A percentile compares a stretch with the other conserved stretches of the same genome.
Evolutionary conservation across 2,113 vertebrate species (phyloP).

Genomic region (Ictalurus furcatus): DNA sequence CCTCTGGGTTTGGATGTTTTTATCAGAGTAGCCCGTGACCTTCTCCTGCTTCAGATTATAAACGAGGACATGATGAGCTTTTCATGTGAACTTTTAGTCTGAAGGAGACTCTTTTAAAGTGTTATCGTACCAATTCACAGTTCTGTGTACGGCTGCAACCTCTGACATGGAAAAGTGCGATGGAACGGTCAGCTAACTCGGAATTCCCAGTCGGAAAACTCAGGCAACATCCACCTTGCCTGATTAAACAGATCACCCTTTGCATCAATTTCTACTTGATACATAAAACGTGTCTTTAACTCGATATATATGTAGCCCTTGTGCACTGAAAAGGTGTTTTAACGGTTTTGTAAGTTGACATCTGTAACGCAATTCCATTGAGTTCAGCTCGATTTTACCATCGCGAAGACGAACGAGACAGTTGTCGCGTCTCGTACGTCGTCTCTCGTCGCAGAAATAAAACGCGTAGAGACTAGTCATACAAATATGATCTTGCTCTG

Average conservation of each 20-base stretch:
- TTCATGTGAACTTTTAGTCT: neutral
- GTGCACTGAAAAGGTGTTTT: neutral
- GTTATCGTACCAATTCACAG: neutral
- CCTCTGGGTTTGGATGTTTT: neutral
- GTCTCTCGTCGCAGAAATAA: neutral
- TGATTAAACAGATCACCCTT: neutral
- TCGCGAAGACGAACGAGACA: neutral
- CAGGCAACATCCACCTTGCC: neutral
- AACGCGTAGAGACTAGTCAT: neutral
- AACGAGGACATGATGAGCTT: neutral
- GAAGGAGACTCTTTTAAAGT: neutral
- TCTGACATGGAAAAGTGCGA: neutral
- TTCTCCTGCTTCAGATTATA: conserved; percentile 20
- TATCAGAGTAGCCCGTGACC: neutral
- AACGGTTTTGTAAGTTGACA: neutral
- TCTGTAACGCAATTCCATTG: neutral
- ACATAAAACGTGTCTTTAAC: neutral
- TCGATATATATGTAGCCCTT: neutral
- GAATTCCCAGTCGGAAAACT: neutral
- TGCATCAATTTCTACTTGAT: neutral
- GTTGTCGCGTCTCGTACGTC: neutral
- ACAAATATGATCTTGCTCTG: neutral
- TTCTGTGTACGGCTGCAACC: neutral
- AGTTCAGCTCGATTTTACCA: neutral
- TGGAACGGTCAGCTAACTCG: neutral